Base-by-base conservation (phyloP, 1,140 invertebrate genomes). In the Branchinecta lynchi region DNA sequence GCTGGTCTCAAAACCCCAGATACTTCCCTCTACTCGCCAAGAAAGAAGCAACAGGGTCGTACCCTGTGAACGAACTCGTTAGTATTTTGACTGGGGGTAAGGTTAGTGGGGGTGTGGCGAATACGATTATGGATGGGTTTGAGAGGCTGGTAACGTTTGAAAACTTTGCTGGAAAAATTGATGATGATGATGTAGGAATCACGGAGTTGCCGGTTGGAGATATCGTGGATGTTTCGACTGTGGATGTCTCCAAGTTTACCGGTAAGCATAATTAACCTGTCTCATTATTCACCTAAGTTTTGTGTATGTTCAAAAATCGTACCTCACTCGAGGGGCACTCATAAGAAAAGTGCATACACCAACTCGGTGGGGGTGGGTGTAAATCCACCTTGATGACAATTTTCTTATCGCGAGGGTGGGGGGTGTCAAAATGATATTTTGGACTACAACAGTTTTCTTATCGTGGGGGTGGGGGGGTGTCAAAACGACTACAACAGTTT, bases 1-100 rank as follows among this genome's bases (percentile, higher is more conserved):
- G 82, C 3, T 96, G 92, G 90, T 84, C 86, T 71, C 80, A 84
- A 72, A 86, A 89, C 79, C 84, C 88, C 7, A 82, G 88, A 72
- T 91, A 87, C 77, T 89, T 87, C 77, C 75, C 82, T 21, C 77
- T 93, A 7, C 80, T 93, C 44, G 80, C 84, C 0, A 89, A 89
- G 74, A 75, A 80, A 65, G 76, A 80, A 10, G 68, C 77, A 65
- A 74, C 80, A 71, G 70, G 73, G 8, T 45, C 85, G 0, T 85
- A 82, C 74, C 79, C 86, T 15, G 74, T 93, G 43, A 79, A 82
- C 10, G 83, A 81, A 43, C 76, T 94, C 10, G 85, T 93, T 65
- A 78, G 84, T 69, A 78, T 96, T 66, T 78, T 95, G 7, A 72
- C 83, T 7, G 84, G 84, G 66, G 79, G 82, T 3, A 90, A 89